These are phyloP conservation scores for Phrynocephalus vlangalii DNA, from an alignment of 2,797 vertebrate genomes.

Conservation along the genomic window DNA sequence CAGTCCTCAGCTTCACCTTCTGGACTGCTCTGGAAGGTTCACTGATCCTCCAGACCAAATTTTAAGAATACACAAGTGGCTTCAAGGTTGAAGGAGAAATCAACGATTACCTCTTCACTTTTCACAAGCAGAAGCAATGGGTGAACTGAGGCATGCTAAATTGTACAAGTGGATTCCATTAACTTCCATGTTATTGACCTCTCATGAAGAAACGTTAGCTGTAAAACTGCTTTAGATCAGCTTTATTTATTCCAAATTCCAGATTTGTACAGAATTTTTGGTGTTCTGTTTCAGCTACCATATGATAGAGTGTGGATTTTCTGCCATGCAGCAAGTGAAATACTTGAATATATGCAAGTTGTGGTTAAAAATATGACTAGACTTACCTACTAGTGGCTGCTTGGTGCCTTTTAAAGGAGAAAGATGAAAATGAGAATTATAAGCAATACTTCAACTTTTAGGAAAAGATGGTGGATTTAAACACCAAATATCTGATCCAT, in stretches of 20 bases:
- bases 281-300: not conserved
- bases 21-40: not conserved
- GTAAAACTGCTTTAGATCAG: not conserved
- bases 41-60: not conserved
- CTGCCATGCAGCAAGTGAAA: not conserved
- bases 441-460: not conserved
- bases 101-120: not conserved
- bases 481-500: not conserved
- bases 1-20: not conserved
- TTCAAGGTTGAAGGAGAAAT: not conserved
- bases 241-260: not conserved
- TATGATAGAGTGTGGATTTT: not conserved
- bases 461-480: not conserved
- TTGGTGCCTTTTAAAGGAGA: conserved; percentile 74
- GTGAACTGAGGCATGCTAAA: too few relatives aligned
- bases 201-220: not conserved
- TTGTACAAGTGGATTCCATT: not conserved
- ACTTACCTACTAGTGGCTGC: conserved; percentile 83
- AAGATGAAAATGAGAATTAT: conserved; percentile 17
- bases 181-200: not conserved
- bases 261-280: not conserved
- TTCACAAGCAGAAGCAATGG: not conserved
- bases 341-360: not conserved
- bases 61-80: not conserved
- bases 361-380: not conserved